Conservation (phyloP, 2,113 vertebrate genomes). For the Meriones unguiculatus region DNA sequence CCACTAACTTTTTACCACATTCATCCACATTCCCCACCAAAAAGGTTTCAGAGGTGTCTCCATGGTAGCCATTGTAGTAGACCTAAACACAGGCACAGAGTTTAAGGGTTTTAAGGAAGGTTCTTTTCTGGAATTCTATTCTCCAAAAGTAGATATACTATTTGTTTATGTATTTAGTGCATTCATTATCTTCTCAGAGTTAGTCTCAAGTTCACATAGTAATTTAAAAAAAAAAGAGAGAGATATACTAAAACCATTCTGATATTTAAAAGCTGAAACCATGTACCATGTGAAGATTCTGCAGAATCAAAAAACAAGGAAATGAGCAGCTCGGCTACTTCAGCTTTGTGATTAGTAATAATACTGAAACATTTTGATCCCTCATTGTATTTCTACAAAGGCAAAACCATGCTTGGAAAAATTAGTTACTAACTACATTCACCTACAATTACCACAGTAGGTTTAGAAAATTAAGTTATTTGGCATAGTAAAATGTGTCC, state of each 20-base stretch:
- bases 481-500: constrained; percentile 63
- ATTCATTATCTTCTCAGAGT: constrained; percentile 44
- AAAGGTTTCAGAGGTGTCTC: constrained; percentile 99
- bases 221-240: neutral
- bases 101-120: constrained; percentile 79
- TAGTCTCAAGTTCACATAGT: constrained; percentile 24
- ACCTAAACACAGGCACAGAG: constrained; percentile 90
- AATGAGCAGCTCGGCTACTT: neutral
- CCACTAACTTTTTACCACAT: constrained; percentile 91
- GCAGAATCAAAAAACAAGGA: constrained; percentile 20
- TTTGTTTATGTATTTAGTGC: constrained; percentile 49
- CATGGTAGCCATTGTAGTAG: constrained; percentile 97
- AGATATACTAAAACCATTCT: constrained; percentile 38
- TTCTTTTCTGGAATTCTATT: constrained; percentile 68
- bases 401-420: constrained; percentile 58
- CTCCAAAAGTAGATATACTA: constrained; percentile 61
- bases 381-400: constrained; percentile 45
- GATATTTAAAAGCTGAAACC: constrained; percentile 30
- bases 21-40: constrained; percentile 95
- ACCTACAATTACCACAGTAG: constrained; percentile 18
- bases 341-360: constrained; percentile 12
- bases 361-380: constrained; percentile 26
- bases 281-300: neutral
- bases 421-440: neutral
- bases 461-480: constrained; percentile 39